Evolutionary conservation across 1,140 invertebrate species (phyloP), one percentile per base, ranked within the genome.

Genomic region (Bradynema listronoti): DNA sequence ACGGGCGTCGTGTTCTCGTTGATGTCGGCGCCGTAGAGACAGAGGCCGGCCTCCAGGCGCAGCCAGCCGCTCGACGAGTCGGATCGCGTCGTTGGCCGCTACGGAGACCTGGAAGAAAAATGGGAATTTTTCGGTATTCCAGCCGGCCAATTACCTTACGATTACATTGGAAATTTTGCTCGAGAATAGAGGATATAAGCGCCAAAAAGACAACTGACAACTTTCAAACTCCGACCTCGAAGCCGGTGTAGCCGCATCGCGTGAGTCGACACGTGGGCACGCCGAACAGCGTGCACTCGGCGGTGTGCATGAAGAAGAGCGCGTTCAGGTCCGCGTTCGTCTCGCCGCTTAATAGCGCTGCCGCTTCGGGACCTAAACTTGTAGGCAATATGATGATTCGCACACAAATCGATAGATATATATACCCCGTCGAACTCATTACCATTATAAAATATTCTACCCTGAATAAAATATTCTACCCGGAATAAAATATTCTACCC

Each of bases 11-110:
- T 89, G 75, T 89, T 85, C 56, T 89, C 86, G 76, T 90, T 85
- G 51, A 98, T 93, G 72, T 98, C 94, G 77, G 87, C 90, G 24
- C 93, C 93, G 78, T 97, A 95, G 0, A 98, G 82, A 80, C 92
- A 97, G 7, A 98, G 82, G 3, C 93, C 92, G 14, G 93, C 93
- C 83, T 98, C 94, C 49, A 98, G 79, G 82, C 84, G 73, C 1
- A 84, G 80, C 46, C 78, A 81, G 69, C 97, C 92, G 63, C 93
- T 82, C 93, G 11, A 85, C 84, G 0, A 97, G 78, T 0, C 77
- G 58, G 33, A 62, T 75, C 7, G 79, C 78, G 53, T 79, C 68
- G 0, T 82, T 78, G 0, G 84, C 83, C 0, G 86, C 84, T 32
- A 95, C 83, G 0, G 91, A 95, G 61, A 98, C 88, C 82, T 83